Evolutionary conservation across 1,140 invertebrate species (phyloP).

Genomic region (Platyscapa corneri): DNA sequence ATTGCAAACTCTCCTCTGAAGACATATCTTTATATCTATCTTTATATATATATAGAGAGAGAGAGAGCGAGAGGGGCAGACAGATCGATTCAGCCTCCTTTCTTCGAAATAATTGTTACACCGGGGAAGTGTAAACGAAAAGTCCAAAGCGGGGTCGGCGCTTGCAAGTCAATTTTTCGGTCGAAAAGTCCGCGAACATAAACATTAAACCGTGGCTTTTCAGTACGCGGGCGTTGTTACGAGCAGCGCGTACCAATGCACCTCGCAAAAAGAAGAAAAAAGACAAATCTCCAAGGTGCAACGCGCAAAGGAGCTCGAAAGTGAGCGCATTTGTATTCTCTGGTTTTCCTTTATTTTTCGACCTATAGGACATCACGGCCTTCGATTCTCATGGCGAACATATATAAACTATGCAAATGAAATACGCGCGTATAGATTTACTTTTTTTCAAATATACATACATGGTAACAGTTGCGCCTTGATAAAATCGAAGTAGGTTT

Average conservation of each 20-base stretch:
- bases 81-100: neutral
- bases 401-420: neutral
- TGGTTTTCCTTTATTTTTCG: neutral
- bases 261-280: neutral
- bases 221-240: conserved; percentile 28
- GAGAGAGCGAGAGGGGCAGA: too few species aligned
- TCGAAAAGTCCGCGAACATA: neutral
- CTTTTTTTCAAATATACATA: too few species aligned
- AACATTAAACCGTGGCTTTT: conserved; percentile 28
- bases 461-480: neutral
- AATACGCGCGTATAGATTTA: neutral
- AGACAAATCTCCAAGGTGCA: neutral
- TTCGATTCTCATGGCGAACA: neutral
- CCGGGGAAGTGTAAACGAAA: neutral
- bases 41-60: neutral
- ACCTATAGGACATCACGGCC: neutral
- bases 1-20: neutral
- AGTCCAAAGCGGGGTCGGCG: conserved; percentile 1
- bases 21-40: neutral
- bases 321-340: neutral
- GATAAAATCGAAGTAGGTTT: neutral
- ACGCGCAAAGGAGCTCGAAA: neutral
- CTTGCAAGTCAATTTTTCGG: conserved; percentile 34
- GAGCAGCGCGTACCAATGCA: neutral
- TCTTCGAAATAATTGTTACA: conserved; percentile 39